Base-by-base conservation (phyloP, 2,888 invertebrate genomes). In the Tinea trinotella region DNA sequence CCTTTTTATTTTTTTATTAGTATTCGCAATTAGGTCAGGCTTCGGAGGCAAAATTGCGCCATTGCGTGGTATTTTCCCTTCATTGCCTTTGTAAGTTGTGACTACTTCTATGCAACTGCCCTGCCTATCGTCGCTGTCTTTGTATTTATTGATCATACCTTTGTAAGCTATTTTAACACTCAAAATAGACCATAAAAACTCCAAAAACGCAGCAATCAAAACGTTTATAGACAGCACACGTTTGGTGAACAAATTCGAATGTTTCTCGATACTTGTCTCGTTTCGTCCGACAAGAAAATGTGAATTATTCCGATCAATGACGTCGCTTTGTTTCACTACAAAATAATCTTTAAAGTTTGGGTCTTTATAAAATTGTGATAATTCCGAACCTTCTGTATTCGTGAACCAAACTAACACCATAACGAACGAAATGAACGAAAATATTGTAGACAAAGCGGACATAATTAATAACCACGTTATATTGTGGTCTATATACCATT, bases 401-500 rank as follows among this genome's bases (percentile, higher is more conserved):
- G 82, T 70, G 12, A 87, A 77, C 70, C 84, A 77, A 0, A 76
- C 76, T 0, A 79, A 70, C 12, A 87, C 70, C 64, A 87, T 70
- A 2, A 83, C 64, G 10, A 84, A 74, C 0, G 85, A 64, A 1
- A 78, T 62, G 0, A 85, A 62, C 0, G 90, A 87, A 0, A 88
- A 78, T 1, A 88, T 10, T 0, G 87, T 79, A 0, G 90, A 88
- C 55, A 90, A 64, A 18, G 86, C 67, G 0, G 89, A 88, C 57
- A 88, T 82, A n/a, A 46, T 19, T 9, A 46, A n/a, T 10, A 46
- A 10, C 46, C 46, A 46, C 18, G 46, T 46, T 2, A 91, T 91
- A 64, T 91, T 90, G 56, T 86, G 82, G 62, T 91, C 90, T 48
- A 90, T 87, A 64, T 91, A 91, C 91, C 91, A 91, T 58, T 84